Conservation (phyloP, 2,888 invertebrate species). For the Synergus gifuensis region DNA sequence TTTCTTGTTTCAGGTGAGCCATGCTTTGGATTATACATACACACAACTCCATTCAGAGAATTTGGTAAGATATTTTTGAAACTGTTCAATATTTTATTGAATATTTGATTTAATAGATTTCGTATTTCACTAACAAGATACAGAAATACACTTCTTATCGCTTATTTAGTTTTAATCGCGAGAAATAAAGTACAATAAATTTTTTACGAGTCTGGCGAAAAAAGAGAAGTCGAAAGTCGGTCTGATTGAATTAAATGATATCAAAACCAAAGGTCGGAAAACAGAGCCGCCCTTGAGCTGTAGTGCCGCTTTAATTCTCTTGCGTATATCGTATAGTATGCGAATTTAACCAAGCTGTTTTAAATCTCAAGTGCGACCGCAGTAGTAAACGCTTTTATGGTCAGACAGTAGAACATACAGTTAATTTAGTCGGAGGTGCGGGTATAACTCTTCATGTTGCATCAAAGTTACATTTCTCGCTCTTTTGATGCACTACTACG, state of each 20-base stretch:
- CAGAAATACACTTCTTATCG: too few species aligned
- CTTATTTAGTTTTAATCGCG: neutral
- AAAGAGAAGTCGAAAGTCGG: constrained; percentile 19
- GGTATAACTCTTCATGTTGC: constrained; percentile 26
- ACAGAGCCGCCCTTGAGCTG: constrained; percentile 19
- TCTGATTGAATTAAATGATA: constrained; percentile 36
- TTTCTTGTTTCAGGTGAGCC: too few species aligned
- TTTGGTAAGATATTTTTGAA: too few species aligned
- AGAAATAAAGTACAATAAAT: neutral
- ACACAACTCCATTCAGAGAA: too few species aligned
- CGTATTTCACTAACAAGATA: too few species aligned
- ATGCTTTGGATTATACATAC: too few species aligned
- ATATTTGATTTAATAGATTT: too few species aligned
- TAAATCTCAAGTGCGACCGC: constrained; percentile 35
- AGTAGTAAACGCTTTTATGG: constrained; percentile 42
- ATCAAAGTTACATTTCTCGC: constrained; percentile 33
- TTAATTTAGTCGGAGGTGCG: constrained; percentile 24
- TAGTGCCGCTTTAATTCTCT: constrained; percentile 18
- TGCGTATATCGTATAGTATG: neutral
- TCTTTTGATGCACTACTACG: constrained; percentile 24
- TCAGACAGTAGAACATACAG: constrained; percentile 33
- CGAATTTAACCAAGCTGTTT: constrained; percentile 23
- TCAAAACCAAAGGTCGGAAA: constrained; percentile 27
- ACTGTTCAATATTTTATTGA: too few species aligned
- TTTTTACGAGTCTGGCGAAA: neutral